A percentile compares a stretch with the other conserved stretches of the same genome.
phyloP scores from a whole-genome alignment of 2,113 vertebrate genomes.

The Oncorhynchus mykiss region DNA sequence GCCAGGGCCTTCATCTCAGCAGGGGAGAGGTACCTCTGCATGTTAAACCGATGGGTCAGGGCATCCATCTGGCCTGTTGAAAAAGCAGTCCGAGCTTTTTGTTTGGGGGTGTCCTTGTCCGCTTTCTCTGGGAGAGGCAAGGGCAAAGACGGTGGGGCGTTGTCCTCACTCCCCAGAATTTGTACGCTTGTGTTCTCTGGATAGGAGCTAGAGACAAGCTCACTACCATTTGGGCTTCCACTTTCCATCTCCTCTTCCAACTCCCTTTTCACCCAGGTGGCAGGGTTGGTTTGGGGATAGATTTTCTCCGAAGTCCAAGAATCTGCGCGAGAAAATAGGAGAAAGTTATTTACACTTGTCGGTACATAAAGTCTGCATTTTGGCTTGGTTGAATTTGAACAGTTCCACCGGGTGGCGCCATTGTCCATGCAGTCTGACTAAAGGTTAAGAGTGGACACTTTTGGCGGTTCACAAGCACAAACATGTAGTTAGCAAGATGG shows the following conservation, averaged over 20 bases:
- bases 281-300: constrained; percentile 39
- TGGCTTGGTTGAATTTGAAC: no score
- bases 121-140: constrained; percentile 6
- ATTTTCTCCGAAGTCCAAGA: constrained; percentile 68
- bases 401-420: neutral
- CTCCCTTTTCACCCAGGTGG: constrained; percentile 43
- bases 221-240: constrained; percentile 27
- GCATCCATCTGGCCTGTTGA: constrained; percentile 76
- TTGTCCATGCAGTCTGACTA: neutral
- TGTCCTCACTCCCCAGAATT: rapidly evolving
- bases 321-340: constrained; percentile 40
- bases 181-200: neutral
- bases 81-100: constrained; percentile 70
- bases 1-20: constrained; percentile 79
- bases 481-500: constrained; percentile 16
- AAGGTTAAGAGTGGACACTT: no score
- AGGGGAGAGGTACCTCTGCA: constrained; percentile 78
- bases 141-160: neutral
- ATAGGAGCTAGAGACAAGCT: constrained; percentile 36
- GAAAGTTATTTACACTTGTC: no score
- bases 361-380: no score
- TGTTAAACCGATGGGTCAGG: constrained; percentile 73
- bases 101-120: constrained; percentile 43
- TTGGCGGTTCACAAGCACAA: no score
- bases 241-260: neutral